phyloP scores from a whole-genome alignment of 2,797 vertebrate genomes.

The Phalanger gymnotis region DNA sequence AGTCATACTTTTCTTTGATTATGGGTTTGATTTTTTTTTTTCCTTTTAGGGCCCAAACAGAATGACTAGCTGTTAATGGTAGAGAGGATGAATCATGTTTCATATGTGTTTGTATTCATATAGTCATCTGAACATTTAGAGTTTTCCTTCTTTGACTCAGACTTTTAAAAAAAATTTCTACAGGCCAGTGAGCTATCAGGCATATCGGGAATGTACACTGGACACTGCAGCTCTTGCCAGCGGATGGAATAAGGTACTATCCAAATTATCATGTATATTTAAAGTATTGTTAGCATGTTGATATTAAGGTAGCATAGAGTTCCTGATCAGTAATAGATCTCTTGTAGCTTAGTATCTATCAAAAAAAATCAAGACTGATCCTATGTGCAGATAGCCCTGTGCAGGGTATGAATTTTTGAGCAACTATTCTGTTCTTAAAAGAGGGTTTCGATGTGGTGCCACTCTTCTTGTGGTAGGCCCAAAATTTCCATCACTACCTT shows the following conservation, averaged over 20 bases:
- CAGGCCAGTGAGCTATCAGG: constrained; percentile 92
- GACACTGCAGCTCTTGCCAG: constrained; percentile 87
- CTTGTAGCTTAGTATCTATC: not conserved
- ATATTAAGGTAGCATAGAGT: constrained; percentile 13
- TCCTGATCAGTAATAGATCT: not conserved
- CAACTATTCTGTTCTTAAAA: not conserved
- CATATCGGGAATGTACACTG: constrained; percentile 86
- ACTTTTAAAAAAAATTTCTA: constrained; percentile 81
- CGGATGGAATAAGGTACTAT: constrained; percentile 93
- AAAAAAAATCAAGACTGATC: not conserved
- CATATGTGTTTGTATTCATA: constrained; percentile 49
- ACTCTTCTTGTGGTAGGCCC: not conserved
- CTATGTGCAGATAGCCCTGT: not conserved
- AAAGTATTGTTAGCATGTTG: constrained; percentile 3
- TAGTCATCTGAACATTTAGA: constrained; percentile 62
- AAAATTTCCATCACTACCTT: not conserved
- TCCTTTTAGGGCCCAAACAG: constrained; percentile 28
- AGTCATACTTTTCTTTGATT: not conserved
- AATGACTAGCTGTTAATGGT: not conserved
- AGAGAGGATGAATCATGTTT: not conserved
- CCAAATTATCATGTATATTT: constrained; percentile 40
- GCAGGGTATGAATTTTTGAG: constrained; percentile 1
- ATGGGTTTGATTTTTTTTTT: constrained; percentile 19
- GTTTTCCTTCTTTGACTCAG: constrained; percentile 71
- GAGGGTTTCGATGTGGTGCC: not conserved